Conservation (phyloP, 2,113 vertebrate species). For the Psammodynastes pulverulentus region DNA sequence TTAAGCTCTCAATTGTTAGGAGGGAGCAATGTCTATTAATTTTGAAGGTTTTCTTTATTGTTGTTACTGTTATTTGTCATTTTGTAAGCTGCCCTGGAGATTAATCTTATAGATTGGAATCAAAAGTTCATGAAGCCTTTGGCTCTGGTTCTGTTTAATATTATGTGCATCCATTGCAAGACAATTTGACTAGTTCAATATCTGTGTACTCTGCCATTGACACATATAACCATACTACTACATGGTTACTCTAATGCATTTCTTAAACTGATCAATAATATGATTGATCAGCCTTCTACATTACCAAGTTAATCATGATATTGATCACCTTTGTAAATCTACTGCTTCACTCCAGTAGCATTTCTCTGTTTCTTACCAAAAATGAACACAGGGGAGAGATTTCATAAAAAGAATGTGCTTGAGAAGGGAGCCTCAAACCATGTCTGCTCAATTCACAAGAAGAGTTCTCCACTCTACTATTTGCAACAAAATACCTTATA, state of each 20-base stretch:
- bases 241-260: slow-evolving; percentile 57
- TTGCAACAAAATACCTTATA: too few relatives aligned
- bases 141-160: slow-evolving; percentile 26
- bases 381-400: background rate
- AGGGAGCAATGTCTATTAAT: background rate
- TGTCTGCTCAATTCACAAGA: slow-evolving; percentile 51
- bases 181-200: slow-evolving; percentile 49
- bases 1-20: background rate
- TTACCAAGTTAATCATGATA: slow-evolving; percentile 67
- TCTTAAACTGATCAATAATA: slow-evolving; percentile 68
- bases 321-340: slow-evolving; percentile 67
- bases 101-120: background rate
- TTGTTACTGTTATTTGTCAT: background rate
- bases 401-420: slow-evolving; percentile 59
- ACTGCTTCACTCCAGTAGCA: slow-evolving; percentile 24
- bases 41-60: background rate
- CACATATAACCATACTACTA: slow-evolving; percentile 38
- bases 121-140: slow-evolving; percentile 40
- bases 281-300: slow-evolving; percentile 69
- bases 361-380: background rate
- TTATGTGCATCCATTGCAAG: slow-evolving; percentile 37
- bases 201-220: slow-evolving; percentile 41
- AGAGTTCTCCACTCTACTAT: too few relatives aligned
- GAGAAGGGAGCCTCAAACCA: slow-evolving; percentile 48
- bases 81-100: background rate